Evolutionary conservation across 2,113 vertebrate genomes (phyloP), one percentile per base, ranked within the genome.

Genomic region (Indicator maculatus): DNA sequence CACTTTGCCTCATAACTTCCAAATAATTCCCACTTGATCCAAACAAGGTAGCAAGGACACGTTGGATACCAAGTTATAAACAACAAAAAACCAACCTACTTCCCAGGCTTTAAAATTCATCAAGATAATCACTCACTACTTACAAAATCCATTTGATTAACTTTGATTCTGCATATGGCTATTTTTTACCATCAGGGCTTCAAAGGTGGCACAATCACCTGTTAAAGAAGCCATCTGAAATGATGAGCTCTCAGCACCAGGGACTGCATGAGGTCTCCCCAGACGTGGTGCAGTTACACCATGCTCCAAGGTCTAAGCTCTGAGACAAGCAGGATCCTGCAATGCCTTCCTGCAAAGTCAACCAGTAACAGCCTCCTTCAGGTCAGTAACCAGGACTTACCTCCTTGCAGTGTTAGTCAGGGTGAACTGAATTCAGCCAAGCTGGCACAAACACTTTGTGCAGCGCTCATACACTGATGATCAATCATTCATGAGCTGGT

Each of bases 401-500:
- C 52, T 79, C 63, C 64, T 73, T 18, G 61, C 23, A 52, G 61
- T 6, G 0, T 3, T 30, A 2, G 69, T 50, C 41, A 60, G 50
- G 55, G 31, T 52, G 21, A 79, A 47, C 14, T 4, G 2, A 90
- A 61, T 61, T 88, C 52, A 11, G 64, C 31, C 74, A 71, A 81
- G 44, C 85, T 44, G 80, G 53, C 20, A 3, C 3, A 9, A 71
- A 75, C 0, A 0, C 38, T 63, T 70, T 23, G 14, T 45, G n/a
- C 24, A 16, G 86, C 47, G 73, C 56, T 91, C 58, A 6, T 8
- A 23, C 56, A 45, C 71, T 85, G 83, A 44, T 33, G 75, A 96
- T 92, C 96, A 81, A 64, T 89, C 74, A 71, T 60, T 95, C 84
- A 88, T 33, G 65, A 93, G 91, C 69, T 89, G 83, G 58, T 89